Evolutionary conservation across 2,888 invertebrate genomes (phyloP), one percentile per base, ranked within the genome.

Genomic region (Ophion obscuratus): DNA sequence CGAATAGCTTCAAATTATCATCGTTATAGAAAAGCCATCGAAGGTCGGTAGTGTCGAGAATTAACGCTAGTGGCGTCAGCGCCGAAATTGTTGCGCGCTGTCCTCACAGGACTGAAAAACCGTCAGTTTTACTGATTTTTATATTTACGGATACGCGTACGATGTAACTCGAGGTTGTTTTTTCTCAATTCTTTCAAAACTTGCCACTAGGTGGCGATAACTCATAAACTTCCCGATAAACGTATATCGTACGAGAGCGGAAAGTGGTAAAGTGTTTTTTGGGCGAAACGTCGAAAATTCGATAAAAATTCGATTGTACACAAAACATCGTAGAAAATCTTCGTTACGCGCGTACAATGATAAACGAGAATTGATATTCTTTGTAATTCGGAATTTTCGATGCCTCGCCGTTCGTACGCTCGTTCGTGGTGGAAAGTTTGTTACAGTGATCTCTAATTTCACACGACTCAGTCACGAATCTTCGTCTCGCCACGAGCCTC

Each of bases 91-190:
- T 47, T 47, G 11, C 47, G 47, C 47, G 47, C n/a, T 24, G 57
- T 59, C 59, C 77, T 36, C 57, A 67, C 59, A 59, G 59, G 68
- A 77, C 57, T 59, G 40, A 57, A 36, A 36, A 47, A 77, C 11
- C 57, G 57, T 44, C 77, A 77, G 77, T 77, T 77, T 77, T 36
- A 77, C 77, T 77, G 77, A 77, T 59, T 14, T 24, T 20, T 67
- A n/a, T 4, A 36, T 66, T 77, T 57, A 14, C 14, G 40, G 20
- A 59, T 68, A n/a, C 77, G 53, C 14, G 44, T 31, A 20, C 59
- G 36, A 68, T 53, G 40, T 59, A 40, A 68, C 59, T 47, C 10
- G 47, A 14, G 11, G 3, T 14, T 11, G 10, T 3, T 44, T 44
- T 11, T 6, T 9, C 2, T 44, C 9, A 14, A 47, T 14, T 47